Evolutionary conservation across 2,113 vertebrate genomes (phyloP), one percentile per base, ranked within the genome.

Genomic region (Tragelaphus buxtoni): DNA sequence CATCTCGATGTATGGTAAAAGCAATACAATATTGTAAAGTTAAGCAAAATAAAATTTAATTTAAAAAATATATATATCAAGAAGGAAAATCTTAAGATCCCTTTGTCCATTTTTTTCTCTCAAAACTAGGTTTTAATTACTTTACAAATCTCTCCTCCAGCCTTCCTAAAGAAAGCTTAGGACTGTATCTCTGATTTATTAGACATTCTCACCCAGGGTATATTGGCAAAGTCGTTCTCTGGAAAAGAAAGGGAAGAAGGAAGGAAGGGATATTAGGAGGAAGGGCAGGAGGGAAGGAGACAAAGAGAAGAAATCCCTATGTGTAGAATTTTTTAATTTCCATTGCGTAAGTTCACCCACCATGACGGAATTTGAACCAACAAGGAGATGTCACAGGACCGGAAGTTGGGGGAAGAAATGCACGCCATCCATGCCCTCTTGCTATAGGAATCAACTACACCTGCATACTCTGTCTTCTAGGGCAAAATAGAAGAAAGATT

Each of bases 131-230:
- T 45, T 90, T 85, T 86, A 22, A 35, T 56, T 61, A 76, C 39
- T 88, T 93, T 83, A 5, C 17, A 69, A 90, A 88, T 65, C 28
- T 88, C 63, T 83, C 58, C 72, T 58, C 39, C n/a, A 88, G n/a
- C 5, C 81, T 90, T 61, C 26, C 55, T 69, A 53, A 28, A 95
- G 24, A 79, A 86, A 58, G n/a, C 42, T 55, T 63, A 55, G 13
- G 30, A 17, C 11, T 35, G 2, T 45, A 11, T 61, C 47, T 88
- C 65, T 85, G 72, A 74, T 42, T 63, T 89, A 51, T 83, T 9
- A 60, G 76, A 30, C n/a, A 39, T 88, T 91, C 63, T 83, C 24
- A 35, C 12, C 7, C 10, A 65, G 13, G 45, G 30, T 47, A 4
- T 72, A 47, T 28, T 56, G 56, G 86, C 24, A 86, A 85, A 80